Evolutionary conservation across 2,888 invertebrate genomes (phyloP).

Genomic region (Pachydiplax longipennis): DNA sequence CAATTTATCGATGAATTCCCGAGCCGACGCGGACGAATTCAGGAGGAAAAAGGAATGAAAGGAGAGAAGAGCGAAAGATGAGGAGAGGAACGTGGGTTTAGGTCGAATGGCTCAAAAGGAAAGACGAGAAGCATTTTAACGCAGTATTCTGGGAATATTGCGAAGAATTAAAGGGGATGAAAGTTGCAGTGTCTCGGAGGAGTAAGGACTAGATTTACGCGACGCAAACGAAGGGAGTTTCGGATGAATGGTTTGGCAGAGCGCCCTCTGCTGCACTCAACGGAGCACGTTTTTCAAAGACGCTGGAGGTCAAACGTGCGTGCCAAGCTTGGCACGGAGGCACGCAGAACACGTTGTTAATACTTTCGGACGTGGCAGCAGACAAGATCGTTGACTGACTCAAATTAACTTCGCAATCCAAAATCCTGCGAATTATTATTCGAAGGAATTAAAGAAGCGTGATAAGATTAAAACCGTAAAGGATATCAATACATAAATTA

Average conservation of each 20-base stretch:
- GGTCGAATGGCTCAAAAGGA: not conserved
- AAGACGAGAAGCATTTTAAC: not conserved
- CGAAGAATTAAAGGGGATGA: not conserved
- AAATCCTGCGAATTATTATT: no score
- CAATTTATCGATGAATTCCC: not conserved
- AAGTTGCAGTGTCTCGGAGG: not conserved
- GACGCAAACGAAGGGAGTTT: not conserved
- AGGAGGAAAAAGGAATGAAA: not conserved
- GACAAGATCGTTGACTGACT: no score
- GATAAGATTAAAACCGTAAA: no score
- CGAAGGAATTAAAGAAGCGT: no score
- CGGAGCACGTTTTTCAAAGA: not conserved
- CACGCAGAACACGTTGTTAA: not conserved
- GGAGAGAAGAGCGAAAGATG: not conserved
- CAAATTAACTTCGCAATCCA: no score
- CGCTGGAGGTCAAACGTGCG: not conserved
- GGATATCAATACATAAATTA: no score
- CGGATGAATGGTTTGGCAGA: not conserved
- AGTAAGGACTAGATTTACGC: not conserved
- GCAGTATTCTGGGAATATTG: not conserved
- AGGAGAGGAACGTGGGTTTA: not conserved
- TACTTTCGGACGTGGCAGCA: no score
- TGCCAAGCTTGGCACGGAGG: not conserved
- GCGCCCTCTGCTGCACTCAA: not conserved
- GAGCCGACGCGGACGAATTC: not conserved